A percentile compares a stretch with the other conserved stretches of the same genome.
These are phyloP conservation scores for Noctua janthina DNA, from an alignment of 2,888 invertebrate genomes.

Conservation along the genomic window DNA sequence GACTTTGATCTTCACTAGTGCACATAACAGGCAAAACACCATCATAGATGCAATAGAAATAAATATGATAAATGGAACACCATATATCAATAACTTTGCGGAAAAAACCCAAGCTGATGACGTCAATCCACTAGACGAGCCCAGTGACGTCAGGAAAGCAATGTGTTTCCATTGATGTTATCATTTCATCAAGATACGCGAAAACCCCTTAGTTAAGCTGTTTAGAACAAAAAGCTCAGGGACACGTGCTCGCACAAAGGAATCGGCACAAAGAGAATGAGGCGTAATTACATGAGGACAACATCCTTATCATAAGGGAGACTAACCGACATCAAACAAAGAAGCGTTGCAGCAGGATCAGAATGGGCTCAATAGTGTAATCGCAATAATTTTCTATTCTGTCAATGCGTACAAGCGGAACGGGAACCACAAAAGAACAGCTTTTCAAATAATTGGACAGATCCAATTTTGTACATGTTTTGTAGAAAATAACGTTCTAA, in stretches of 20 bases:
- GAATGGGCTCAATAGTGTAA: neutral
- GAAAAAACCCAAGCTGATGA: constrained; percentile 58
- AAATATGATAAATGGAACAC: constrained; percentile 29
- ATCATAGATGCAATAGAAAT: constrained; percentile 15
- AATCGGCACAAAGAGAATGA: constrained; percentile 30
- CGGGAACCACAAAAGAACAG: constrained; percentile 21
- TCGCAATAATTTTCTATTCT: constrained; percentile 20
- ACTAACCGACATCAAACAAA: constrained; percentile 36
- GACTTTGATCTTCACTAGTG: constrained; percentile 12
- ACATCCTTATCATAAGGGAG: constrained; percentile 30
- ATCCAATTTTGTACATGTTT: constrained; percentile 48
- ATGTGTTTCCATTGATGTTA: constrained; percentile 59
- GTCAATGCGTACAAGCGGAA: constrained; percentile 6
- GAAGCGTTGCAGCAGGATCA: constrained; percentile 21
- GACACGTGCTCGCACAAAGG: constrained; percentile 16
- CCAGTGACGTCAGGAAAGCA: constrained; percentile 57
- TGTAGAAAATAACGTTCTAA: constrained; percentile 37
- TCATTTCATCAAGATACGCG: constrained; percentile 31
- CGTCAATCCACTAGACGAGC: constrained; percentile 57
- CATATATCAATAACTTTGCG: constrained; percentile 51
- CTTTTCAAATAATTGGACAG: constrained; percentile 36
- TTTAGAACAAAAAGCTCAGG: constrained; percentile 14
- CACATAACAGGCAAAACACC: constrained; percentile 2
- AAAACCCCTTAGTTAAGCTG: constrained; percentile 5
- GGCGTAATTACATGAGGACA: constrained; percentile 22